A percentile compares a stretch with the other conserved stretches of the same genome.
These are phyloP conservation scores for Haliclona indistincta DNA, from an alignment of 37 sponge, comb jelly and placozoan species.

Conservation along the genomic window DNA sequence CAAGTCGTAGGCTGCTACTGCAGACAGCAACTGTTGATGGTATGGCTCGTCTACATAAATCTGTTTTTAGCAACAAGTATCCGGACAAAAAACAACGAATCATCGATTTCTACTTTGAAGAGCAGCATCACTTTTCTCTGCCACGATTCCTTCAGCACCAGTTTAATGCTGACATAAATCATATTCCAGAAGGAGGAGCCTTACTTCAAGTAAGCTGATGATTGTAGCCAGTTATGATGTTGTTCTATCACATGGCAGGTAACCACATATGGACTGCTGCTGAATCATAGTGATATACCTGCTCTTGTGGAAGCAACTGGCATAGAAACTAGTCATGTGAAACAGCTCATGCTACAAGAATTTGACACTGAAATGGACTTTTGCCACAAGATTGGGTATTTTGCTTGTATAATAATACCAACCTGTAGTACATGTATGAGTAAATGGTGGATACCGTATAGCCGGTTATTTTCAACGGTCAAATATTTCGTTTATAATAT, in stretches of 20 bases:
- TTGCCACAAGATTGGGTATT: conserved; percentile 63
- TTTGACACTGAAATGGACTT: conserved; percentile 86
- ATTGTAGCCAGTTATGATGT: too few species aligned
- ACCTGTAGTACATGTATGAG: too few species aligned
- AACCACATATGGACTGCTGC: conserved; percentile 78
- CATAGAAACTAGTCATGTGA: background rate
- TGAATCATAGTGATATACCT: conserved; percentile 27
- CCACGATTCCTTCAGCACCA: conserved; percentile 24
- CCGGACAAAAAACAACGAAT: conserved; percentile 1
- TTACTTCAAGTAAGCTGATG: background rate
- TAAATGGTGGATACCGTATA: too few species aligned
- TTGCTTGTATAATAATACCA: background rate
- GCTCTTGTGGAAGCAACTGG: background rate
- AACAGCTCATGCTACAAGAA: conserved; percentile 51
- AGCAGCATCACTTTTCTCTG: conserved; percentile 55
- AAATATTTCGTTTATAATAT: too few species aligned
- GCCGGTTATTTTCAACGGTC: too few species aligned
- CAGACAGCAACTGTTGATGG: conserved; percentile 69
- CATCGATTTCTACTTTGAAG: conserved; percentile 21
- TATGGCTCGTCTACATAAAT: conserved; percentile 35
- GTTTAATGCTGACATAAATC: background rate
- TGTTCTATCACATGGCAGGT: conserved; percentile 50
- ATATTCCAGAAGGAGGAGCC: background rate
- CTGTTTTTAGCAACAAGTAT: background rate
- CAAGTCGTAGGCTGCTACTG: conserved; percentile 47